Evolutionary conservation across 2,888 invertebrate species (phyloP).

Genomic region (Gordius sp.): DNA sequence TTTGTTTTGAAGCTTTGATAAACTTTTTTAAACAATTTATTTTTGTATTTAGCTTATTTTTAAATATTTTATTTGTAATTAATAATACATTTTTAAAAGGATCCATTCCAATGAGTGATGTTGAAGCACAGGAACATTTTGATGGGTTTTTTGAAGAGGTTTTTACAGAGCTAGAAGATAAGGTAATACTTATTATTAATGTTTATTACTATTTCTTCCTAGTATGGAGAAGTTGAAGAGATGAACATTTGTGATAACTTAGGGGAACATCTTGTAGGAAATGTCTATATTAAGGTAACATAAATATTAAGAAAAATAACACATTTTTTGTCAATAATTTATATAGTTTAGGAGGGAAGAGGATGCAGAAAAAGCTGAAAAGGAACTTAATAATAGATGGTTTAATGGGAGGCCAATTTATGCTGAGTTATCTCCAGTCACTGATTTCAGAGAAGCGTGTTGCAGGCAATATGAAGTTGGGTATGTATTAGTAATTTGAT

Average conservation of each 20-base stretch:
- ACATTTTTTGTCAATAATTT: too few species aligned
- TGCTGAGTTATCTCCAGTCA: conserved; percentile 89
- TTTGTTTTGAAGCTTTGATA: too few species aligned
- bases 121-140: conserved; percentile 96
- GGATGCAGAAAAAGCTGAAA: conserved; percentile 87
- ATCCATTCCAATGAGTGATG: conserved; percentile 38
- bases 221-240: conserved; percentile 93
- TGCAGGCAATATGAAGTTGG: conserved; percentile 99
- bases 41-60: background rate
- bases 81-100: background rate
- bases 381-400: conserved; percentile 90
- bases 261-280: conserved; percentile 88
- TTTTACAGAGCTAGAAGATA: conserved; percentile 89
- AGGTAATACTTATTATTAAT: conserved; percentile 26
- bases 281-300: conserved; percentile 87
- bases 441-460: conserved; percentile 94
- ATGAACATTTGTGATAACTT: conserved; percentile 99
- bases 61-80: background rate
- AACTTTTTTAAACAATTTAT: too few species aligned
- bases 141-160: conserved; percentile 99
- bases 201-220: background rate
- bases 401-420: conserved; percentile 92
- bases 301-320: too few species aligned
- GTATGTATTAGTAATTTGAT: conserved; percentile 27
- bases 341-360: conserved; percentile 43